Percentiles rank a stretch among this genome's conserved stretches.
Evolutionary conservation across 92 coral and sea anemone genomes (phyloP).

Genomic region (Ricordea florida): DNA sequence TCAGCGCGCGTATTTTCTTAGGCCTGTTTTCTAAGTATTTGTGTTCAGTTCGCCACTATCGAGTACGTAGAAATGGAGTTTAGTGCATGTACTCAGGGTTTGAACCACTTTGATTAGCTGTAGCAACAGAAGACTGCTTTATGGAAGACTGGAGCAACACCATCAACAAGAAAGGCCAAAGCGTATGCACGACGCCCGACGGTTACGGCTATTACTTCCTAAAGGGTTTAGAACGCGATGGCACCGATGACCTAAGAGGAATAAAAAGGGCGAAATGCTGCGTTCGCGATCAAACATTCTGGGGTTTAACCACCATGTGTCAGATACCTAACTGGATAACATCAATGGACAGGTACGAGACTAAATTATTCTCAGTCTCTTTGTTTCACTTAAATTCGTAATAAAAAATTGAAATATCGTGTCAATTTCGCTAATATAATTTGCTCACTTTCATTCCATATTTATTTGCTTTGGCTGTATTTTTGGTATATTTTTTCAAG

Average conservation of each 20-base stretch:
- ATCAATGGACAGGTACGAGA: constrained; percentile 46
- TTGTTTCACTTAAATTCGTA: too few species aligned
- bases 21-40: too few species aligned
- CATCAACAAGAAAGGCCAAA: constrained; percentile 36
- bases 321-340: constrained; percentile 52
- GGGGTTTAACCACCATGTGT: constrained; percentile 51
- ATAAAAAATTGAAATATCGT: too few species aligned
- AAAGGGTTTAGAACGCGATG: constrained; percentile 12
- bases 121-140: not conserved
- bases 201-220: constrained; percentile 28
- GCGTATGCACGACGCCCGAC: constrained; percentile 14
- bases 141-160: constrained; percentile 45
- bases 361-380: too few species aligned
- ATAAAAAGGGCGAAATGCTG: constrained; percentile 61
- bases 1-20: too few species aligned
- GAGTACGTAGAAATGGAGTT: too few species aligned
- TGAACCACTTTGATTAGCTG: not conserved
- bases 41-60: too few species aligned
- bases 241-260: constrained; percentile 18
- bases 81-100: too few species aligned
- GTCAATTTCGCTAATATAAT: too few species aligned
- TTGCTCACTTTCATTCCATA: too few species aligned
- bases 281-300: constrained; percentile 43
- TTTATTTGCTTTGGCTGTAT: too few species aligned
- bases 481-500: too few species aligned